phyloP scores from a whole-genome alignment of 2,888 invertebrate species.

The Drosophila colorata region DNA sequence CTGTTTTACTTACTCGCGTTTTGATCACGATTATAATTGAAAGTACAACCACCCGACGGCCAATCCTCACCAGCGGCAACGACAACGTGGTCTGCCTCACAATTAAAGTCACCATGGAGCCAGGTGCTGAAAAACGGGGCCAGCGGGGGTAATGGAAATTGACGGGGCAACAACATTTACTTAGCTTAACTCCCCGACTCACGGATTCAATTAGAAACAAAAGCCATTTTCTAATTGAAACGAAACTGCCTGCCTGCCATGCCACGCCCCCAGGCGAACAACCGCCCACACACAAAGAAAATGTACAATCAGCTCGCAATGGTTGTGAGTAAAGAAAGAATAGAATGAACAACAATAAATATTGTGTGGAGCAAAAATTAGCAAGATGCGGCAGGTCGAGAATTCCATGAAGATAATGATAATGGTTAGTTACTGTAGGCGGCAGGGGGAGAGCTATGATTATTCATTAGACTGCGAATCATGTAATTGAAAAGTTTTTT shows the following conservation, averaged over 20 bases:
- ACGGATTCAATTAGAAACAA: slow-evolving; percentile 78
- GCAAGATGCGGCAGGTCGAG: background rate
- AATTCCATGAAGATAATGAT: slow-evolving; percentile 16
- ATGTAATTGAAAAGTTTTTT: slow-evolving; percentile 74
- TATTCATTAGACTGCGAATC: slow-evolving; percentile 51
- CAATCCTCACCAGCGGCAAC: slow-evolving; percentile 28
- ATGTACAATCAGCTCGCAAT: too few relatives aligned
- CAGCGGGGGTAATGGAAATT: slow-evolving; percentile 16
- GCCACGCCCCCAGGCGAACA: slow-evolving; percentile 28
- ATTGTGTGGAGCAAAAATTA: slow-evolving; percentile 13
- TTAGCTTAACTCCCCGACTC: slow-evolving; percentile 46
- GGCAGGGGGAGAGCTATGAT: slow-evolving; percentile 42
- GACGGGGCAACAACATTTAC: slow-evolving; percentile 46
- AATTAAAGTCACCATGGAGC: slow-evolving; percentile 52
- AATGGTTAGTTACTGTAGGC: slow-evolving; percentile 20
- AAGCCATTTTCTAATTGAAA: slow-evolving; percentile 82
- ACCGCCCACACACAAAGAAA: slow-evolving; percentile 7
- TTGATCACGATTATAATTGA: slow-evolving; percentile 28
- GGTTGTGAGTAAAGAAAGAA: background rate
- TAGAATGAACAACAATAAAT: slow-evolving; percentile 40
- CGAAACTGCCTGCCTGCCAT: slow-evolving; percentile 12
- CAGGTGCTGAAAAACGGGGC: slow-evolving; percentile 19
- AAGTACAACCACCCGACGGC: slow-evolving; percentile 16
- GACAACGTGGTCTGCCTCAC: slow-evolving; percentile 56
- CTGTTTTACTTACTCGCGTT: slow-evolving; percentile 12